A percentile compares a stretch with the other conserved stretches of the same genome.
These are phyloP conservation scores for Polypedilum vanderplanki DNA, from an alignment of 1,140 invertebrate species.

Conservation along the genomic window DNA sequence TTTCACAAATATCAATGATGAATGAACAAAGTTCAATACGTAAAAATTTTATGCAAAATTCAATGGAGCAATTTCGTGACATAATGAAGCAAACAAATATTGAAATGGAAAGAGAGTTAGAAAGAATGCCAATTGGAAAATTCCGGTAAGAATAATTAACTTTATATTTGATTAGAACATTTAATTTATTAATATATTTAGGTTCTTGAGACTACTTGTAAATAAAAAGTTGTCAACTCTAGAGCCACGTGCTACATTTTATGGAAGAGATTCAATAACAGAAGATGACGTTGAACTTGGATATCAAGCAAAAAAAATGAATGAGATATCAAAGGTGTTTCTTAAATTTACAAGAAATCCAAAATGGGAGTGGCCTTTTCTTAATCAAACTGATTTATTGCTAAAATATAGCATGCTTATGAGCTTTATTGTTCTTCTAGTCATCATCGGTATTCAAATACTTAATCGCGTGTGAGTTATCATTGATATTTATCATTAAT, in stretches of 20 bases:
- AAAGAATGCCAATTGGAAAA: slow-evolving; percentile 43
- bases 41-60: slow-evolving; percentile 43
- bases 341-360: slow-evolving; percentile 38
- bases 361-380: slow-evolving; percentile 40
- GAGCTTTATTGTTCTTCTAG: slow-evolving; percentile 35
- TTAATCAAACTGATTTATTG: slow-evolving; percentile 41
- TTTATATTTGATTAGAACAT: neutral
- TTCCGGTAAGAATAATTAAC: slow-evolving; percentile 37
- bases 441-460: slow-evolving; percentile 38
- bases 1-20: neutral
- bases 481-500: neutral
- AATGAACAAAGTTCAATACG: neutral
- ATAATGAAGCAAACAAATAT: slow-evolving; percentile 43
- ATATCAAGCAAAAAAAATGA: slow-evolving; percentile 9
- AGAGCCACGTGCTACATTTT: neutral
- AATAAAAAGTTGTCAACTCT: too few species aligned
- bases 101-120: slow-evolving; percentile 44
- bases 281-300: neutral
- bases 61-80: slow-evolving; percentile 42
- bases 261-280: neutral
- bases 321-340: slow-evolving; percentile 38
- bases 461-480: slow-evolving; percentile 34
- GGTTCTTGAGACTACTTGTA: neutral
- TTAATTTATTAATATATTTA: neutral
- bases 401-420: slow-evolving; percentile 41